A percentile compares a stretch with the other conserved stretches of the same genome.
Conservation (phyloP, 2,113 vertebrate genomes). For the Hylia prasina region DNA sequence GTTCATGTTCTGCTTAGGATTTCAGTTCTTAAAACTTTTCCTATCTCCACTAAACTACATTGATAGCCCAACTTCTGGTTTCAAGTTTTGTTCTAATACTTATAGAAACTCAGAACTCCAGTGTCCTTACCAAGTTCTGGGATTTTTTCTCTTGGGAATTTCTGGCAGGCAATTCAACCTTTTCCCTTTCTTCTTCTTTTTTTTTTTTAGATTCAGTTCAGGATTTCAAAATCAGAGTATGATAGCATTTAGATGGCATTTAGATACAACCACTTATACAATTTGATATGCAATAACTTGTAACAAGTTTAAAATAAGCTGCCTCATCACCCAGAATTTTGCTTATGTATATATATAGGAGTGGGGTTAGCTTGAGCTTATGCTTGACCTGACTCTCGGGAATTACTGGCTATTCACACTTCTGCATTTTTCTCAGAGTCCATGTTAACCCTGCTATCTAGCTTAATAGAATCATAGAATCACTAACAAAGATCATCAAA, state of each 20-base stretch:
- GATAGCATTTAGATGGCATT: neutral
- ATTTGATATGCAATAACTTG: neutral
- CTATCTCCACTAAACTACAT: neutral
- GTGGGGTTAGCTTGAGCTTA: neutral
- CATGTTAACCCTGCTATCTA: neutral
- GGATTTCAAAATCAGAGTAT: neutral
- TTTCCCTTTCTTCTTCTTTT: neutral
- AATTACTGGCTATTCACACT: neutral
- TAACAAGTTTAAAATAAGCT: neutral
- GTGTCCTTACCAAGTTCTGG: neutral
- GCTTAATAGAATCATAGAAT: neutral
- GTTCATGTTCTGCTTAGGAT: neutral
- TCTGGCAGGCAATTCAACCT: neutral
- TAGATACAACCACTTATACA: neutral
- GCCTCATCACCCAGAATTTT: neutral
- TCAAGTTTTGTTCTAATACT: neutral
- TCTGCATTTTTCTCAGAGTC: neutral
- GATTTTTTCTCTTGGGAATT: neutral
- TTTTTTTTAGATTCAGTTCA: neutral
- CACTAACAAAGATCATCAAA: neutral
- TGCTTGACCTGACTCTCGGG: neutral
- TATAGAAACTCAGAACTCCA: neutral
- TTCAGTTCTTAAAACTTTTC: neutral
- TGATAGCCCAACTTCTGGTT: neutral
- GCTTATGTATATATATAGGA: neutral